Conservation (phyloP, 2,888 invertebrate genomes). For the Stegophylla sp. region DNA sequence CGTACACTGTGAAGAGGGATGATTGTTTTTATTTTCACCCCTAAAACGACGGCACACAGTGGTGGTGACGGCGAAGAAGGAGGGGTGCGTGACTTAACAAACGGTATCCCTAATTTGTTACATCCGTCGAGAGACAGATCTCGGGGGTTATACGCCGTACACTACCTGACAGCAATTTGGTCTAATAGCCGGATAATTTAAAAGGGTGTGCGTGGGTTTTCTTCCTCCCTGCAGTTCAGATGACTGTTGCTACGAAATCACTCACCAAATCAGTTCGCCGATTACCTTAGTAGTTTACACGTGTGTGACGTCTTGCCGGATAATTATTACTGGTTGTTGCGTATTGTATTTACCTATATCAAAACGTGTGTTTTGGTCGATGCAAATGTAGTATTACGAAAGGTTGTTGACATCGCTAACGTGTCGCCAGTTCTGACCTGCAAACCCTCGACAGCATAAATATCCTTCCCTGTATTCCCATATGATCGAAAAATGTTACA, state of each 20-base stretch:
- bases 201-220: slow-evolving; percentile 20
- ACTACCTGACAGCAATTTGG: slow-evolving; percentile 33
- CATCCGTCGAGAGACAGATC: slow-evolving; percentile 26
- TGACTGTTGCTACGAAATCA: not conserved
- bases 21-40: slow-evolving; percentile 50
- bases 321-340: too few species aligned
- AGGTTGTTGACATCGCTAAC: too few species aligned
- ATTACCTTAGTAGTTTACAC: too few species aligned
- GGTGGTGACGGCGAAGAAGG: not conserved
- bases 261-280: slow-evolving; percentile 36
- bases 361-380: too few species aligned
- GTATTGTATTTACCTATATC: too few species aligned
- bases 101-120: slow-evolving; percentile 38
- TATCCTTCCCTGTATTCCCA: too few species aligned
- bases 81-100: not conserved
- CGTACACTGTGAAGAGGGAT: not conserved
- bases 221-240: slow-evolving; percentile 3
- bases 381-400: too few species aligned
- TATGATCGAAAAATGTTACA: too few species aligned
- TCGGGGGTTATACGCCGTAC: not conserved
- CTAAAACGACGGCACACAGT: not conserved
- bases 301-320: too few species aligned
- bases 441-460: too few species aligned
- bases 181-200: slow-evolving; percentile 41
- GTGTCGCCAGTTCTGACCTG: too few species aligned